Conservation (phyloP, 2,888 invertebrate genomes). For the Dexiosoma caninum region DNA sequence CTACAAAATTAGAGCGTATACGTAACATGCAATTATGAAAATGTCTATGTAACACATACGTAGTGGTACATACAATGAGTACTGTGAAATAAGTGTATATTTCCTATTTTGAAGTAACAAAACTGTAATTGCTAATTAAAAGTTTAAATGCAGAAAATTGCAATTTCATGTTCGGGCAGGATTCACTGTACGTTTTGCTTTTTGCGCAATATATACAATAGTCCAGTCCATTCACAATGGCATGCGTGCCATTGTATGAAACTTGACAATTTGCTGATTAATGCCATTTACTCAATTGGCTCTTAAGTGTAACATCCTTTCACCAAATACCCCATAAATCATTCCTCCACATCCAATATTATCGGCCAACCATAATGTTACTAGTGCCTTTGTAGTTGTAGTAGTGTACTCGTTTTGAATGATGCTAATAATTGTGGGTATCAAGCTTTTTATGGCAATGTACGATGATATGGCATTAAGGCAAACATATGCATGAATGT, state of each 20-base stretch:
- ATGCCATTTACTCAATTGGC: slow-evolving; percentile 65
- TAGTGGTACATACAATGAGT: no score
- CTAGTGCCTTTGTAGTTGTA: slow-evolving; percentile 31
- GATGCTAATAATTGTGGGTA: slow-evolving; percentile 46
- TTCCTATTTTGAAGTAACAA: no score
- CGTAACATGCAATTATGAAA: no score
- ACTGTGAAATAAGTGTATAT: no score
- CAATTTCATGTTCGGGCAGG: neutral
- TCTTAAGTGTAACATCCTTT: slow-evolving; percentile 63
- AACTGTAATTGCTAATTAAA: no score
- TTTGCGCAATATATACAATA: neutral
- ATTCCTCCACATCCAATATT: slow-evolving; percentile 37
- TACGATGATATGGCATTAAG: neutral
- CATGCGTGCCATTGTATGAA: slow-evolving; percentile 62
- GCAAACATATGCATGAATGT: neutral
- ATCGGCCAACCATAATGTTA: slow-evolving; percentile 28
- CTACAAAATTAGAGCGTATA: no score
- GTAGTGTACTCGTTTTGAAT: slow-evolving; percentile 46
- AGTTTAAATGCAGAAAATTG: no score
- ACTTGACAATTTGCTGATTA: slow-evolving; percentile 71
- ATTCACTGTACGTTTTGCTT: neutral
- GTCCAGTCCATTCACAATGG: neutral
- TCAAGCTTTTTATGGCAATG: slow-evolving; percentile 20
- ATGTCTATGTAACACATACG: no score
- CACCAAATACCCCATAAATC: slow-evolving; percentile 57